Evolutionary conservation across 1,140 invertebrate genomes (phyloP).

Genomic region (Caenorhabditis latens): DNA sequence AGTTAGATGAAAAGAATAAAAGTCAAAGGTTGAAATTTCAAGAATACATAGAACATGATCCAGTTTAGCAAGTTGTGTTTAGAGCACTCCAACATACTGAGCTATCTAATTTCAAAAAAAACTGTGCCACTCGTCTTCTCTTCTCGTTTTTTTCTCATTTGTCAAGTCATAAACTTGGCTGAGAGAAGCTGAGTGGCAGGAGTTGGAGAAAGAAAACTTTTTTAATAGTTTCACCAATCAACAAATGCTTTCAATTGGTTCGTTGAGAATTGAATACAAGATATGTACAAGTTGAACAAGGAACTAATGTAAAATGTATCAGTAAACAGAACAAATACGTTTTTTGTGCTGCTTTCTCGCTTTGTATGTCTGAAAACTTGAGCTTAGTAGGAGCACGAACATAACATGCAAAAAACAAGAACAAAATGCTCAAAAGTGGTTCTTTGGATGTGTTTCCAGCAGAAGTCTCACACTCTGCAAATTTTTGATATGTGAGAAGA

Average conservation of each 20-base stretch:
- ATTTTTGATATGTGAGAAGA: neutral
- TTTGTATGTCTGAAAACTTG: conserved; percentile 10
- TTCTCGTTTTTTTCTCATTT: conserved; percentile 40
- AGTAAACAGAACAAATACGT: conserved; percentile 14
- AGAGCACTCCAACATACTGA: conserved; percentile 18
- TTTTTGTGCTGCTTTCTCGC: neutral
- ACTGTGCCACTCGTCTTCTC: conserved; percentile 4
- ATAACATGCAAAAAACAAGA: conserved; percentile 11
- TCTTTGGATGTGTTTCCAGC: neutral
- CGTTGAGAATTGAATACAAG: neutral
- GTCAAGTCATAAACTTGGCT: conserved; percentile 40
- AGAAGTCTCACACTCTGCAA: neutral
- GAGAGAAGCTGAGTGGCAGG: neutral
- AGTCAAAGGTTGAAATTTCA: conserved; percentile 14
- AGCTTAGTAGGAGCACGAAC: neutral
- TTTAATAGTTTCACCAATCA: neutral
- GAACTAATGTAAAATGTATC: neutral
- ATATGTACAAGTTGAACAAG: neutral
- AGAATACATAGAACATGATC: conserved; percentile 40
- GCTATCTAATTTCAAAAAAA: conserved; percentile 52
- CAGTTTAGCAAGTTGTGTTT: conserved; percentile 37
- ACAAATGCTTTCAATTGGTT: neutral
- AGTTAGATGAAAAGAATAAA: neutral
- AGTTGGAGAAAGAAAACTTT: neutral
- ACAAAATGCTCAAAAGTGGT: conserved; percentile 10